These are phyloP conservation scores for Caradrina clavipalpis DNA, from an alignment of 2,888 invertebrate species.

Conservation along the genomic window DNA sequence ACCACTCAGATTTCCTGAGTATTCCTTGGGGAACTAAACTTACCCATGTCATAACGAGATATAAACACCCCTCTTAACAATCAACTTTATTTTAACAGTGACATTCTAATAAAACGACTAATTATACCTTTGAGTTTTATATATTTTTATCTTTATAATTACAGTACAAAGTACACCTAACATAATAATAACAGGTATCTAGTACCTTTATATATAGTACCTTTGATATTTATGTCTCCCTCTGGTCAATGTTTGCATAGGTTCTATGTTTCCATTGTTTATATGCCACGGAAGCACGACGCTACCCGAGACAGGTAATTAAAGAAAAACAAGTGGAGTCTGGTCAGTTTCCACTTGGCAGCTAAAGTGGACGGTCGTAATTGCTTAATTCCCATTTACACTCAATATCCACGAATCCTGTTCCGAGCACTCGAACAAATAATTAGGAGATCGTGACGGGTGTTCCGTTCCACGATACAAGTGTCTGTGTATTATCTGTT, in stretches of 20 bases:
- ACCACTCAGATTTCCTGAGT: constrained; percentile 1
- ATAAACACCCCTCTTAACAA: constrained; percentile 25
- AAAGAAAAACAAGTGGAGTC: constrained; percentile 55
- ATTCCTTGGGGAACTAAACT: constrained; percentile 12
- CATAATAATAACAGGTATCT: not conserved
- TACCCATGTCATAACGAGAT: constrained; percentile 20
- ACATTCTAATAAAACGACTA: constrained; percentile 21
- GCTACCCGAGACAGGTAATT: constrained; percentile 43
- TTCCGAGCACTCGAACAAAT: constrained; percentile 38
- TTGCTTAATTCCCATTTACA: constrained; percentile 57
- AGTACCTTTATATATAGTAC: not conserved
- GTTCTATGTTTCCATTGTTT: constrained; percentile 29
- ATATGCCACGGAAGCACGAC: constrained; percentile 23
- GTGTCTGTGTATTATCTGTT: constrained; percentile 33
- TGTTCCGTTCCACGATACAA: constrained; percentile 25
- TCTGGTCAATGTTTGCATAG: constrained; percentile 40
- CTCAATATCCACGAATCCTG: constrained; percentile 45
- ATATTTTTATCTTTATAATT: constrained; percentile 12
- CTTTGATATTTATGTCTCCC: constrained; percentile 24
- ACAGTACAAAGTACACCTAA: not conserved
- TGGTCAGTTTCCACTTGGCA: constrained; percentile 44
- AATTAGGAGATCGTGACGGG: constrained; percentile 40
- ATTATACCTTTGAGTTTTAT: constrained; percentile 20
- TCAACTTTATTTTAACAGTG: constrained; percentile 11
- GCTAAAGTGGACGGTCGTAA: constrained; percentile 43